Base-by-base conservation (phyloP, 2,113 vertebrate genomes). In the Cinclus mexicanus region DNA sequence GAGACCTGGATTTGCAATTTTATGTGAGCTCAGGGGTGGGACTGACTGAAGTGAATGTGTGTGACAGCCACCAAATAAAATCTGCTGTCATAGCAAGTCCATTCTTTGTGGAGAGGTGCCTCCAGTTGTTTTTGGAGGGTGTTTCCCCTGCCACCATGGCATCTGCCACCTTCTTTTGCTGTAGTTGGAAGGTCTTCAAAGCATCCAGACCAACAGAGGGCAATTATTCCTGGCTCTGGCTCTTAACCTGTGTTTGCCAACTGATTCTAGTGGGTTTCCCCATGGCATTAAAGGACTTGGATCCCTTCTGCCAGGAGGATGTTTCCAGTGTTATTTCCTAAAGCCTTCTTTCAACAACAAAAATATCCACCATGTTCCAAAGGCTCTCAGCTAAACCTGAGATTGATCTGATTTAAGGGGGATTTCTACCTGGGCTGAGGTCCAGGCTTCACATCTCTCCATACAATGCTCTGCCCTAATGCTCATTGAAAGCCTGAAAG, bases 371-470 rank as follows among this genome's bases (percentile, higher is more conserved):
- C 13, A 20, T 17, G 53, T 31, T 74, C 71, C 68, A 64, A 69
- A 92, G 50, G 63, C 18, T 2, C 61, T 55, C 67, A 37, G 53
- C 46, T 92, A 86, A 94, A 92, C 89, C 68, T 67, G 83, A 86
- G 78, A 42, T 8, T 77, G 59, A 89, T 88, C 42, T 3, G 9
- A 81, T 60, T 87, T 86, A 47, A 83, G 59, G 33, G 68, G 75
- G 74, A 80, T 92, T 92, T 86, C 68, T 86, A 95, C 90, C 88
- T 95, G 90, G 72, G 52, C 67, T 41, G 22, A 83, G 78, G 79
- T 44, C 50, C 79, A 88, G 76, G 37, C 57, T 83, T 89, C 89
- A 37, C 65, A 49, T 91, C 61, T 60, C 68, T 64, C 69, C 49
- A 6, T 49, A 20, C 47, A 81, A 20, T 2, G 3, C 49, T 87